Evolutionary conservation across 2,113 vertebrate species (phyloP), one percentile per base, ranked within the genome.

Genomic region (Erythrolamprus reginae): DNA sequence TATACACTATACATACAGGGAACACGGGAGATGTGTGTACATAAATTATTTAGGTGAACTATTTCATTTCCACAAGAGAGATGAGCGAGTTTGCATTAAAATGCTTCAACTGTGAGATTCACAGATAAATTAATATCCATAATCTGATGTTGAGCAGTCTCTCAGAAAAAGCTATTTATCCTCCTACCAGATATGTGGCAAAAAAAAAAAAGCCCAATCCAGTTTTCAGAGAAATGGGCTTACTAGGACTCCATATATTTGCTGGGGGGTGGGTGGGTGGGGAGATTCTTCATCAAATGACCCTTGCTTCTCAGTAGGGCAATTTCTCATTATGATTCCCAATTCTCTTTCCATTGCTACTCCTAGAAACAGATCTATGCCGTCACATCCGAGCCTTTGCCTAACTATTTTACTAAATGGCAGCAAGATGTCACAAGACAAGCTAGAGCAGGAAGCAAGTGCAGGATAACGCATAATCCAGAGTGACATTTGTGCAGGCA

Each of bases 11-110:
- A 88, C 42, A 83, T 15, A 90, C 38, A 90, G 48, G 52, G 84
- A 58, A 26, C 5, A 48, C 95, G 94, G 97, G 92, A 95, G 88
- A 93, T 92, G 93, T 93, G 91, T 84, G 52, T 96, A 95, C 93
- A 97, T 97, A 96, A 97, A 97, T 97, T 96, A 97, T 97, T 97
- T 97, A 97, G 95, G 94, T 51, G 93, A 96, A 97, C 94, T 90
- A 94, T 97, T 97, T 97, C 97, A 96, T 96, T 97, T 96, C 96
- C 95, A 95, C 93, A 92, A 84, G 48, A 86, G 53, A 97, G 96
- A 97, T 96, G 91, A 52, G 17, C 90, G 28, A 96, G 95, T 96
- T 96, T 96, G 95, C 96, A 97, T 97, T 97, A 97, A 97, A 97
- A 97, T 97, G 96, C 94, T 96, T 97, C 96, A 95, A 93, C 95